Conservation (phyloP, 1,140 invertebrate genomes). For the Melanaphis sacchari region DNA sequence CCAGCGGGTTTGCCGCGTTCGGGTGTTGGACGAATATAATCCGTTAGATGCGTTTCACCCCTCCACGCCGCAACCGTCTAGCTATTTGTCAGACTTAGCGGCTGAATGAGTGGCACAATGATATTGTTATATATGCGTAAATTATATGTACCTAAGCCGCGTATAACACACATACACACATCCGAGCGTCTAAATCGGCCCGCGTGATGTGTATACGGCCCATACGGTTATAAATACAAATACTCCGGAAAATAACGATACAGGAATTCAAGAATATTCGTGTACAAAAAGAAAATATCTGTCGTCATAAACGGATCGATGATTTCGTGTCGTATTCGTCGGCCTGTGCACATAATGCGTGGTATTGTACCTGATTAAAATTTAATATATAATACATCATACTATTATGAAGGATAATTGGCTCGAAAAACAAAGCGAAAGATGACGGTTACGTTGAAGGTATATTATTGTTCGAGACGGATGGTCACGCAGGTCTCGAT, state of each 20-base stretch:
- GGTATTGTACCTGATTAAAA: too few relatives aligned
- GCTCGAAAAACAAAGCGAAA: too few relatives aligned
- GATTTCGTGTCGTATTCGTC: neutral
- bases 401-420: too few relatives aligned
- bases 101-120: neutral
- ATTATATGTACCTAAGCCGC: neutral
- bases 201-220: too few relatives aligned
- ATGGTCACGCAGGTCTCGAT: too few relatives aligned
- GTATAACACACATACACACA: neutral
- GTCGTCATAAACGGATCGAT: neutral
- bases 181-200: too few relatives aligned
- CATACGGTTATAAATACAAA: too few relatives aligned
- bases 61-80: neutral
- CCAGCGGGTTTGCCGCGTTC: neutral
- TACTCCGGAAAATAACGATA: neutral
- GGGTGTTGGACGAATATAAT: slow-evolving; percentile 1
- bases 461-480: too few relatives aligned
- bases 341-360: too few relatives aligned
- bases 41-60: neutral
- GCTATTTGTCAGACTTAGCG: neutral
- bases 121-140: slow-evolving; percentile 7
- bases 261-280: neutral
- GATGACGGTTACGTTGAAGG: too few relatives aligned
- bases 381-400: too few relatives aligned
- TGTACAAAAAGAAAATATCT: neutral